Base-by-base conservation (phyloP, 2,797 vertebrate genomes). In the Pantherophis vulpinus region DNA sequence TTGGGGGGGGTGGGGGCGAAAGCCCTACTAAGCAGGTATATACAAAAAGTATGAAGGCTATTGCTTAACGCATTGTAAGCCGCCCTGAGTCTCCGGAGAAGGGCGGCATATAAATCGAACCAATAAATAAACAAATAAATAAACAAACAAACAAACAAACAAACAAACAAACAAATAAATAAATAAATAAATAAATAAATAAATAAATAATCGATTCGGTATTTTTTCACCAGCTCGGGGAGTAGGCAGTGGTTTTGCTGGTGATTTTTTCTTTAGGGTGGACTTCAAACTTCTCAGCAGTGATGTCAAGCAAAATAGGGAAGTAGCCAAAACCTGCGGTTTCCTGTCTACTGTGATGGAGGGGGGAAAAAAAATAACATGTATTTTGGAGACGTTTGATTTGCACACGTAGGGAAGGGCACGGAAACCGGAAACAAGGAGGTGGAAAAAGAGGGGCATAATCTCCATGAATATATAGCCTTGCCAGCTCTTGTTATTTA, bases 301-400 rank as follows among this genome's bases (percentile, higher is more conserved):
- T 18, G 37, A 60, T 18, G n/a, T 29, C 29, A 63, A 25, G n/a
- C 60, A 2, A 7, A 18, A 14, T 20, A 55, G 55, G 59, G 91
- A 92, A 90, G 13, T 6, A 9, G 5, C 0, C 20, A 1, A 86
- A 32, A 25, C 25, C 54, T 37, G 61, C 6, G 18, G 58, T 59
- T 90, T 90, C 29, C 86, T 37, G 18, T 3, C 12, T 47, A 51
- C 47, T 91, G 25, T 2, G 90, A 58, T 9, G 55, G 61, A 7
- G 1, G 47, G 47, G 47, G 83, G 92, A 27, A 56, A 93, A 51
- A 95, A 83, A 87, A 93, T 25, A 86, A 58, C 14, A 5, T 58
- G 18, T 0, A 0, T 54, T 94, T 63, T 58, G 54, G 47, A 93
- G 47, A 60, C 0, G 0, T 58, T 13, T 7, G 29, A 51, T 16